phyloP scores from a whole-genome alignment of 2,113 vertebrate species.

The Bothrops jararaca region DNA sequence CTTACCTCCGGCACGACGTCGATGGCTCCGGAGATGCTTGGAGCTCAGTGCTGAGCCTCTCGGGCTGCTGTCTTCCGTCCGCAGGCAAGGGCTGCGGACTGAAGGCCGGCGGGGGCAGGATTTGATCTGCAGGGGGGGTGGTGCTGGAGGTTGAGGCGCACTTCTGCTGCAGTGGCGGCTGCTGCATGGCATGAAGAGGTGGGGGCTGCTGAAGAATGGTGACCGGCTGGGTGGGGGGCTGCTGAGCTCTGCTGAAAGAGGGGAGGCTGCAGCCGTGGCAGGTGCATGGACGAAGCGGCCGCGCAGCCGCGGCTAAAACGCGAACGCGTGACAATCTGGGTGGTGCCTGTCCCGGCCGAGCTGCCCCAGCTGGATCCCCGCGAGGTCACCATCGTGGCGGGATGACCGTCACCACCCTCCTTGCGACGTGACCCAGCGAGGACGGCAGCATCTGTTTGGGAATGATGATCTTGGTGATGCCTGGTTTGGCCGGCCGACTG shows the following conservation, averaged over 20 bases:
- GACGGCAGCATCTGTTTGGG: slow-evolving; percentile 77
- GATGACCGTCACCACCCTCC: slow-evolving; percentile 74
- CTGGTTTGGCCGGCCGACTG: slow-evolving; percentile 63
- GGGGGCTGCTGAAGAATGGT: slow-evolving; percentile 73
- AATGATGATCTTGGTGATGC: slow-evolving; percentile 85
- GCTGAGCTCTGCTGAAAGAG: slow-evolving; percentile 73
- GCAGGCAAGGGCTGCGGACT: slow-evolving; percentile 66
- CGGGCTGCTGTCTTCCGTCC: slow-evolving; percentile 54
- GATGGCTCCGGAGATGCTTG: slow-evolving; percentile 59
- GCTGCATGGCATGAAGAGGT: slow-evolving; percentile 70
- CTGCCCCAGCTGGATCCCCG: slow-evolving; percentile 63
- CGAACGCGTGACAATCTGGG: slow-evolving; percentile 67
- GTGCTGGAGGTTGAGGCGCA: slow-evolving; percentile 68
- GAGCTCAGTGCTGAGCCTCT: slow-evolving; percentile 52
- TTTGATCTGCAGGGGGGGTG: slow-evolving; percentile 85
- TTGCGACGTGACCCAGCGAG: slow-evolving; percentile 68
- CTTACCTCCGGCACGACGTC: slow-evolving; percentile 70
- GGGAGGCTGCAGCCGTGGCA: slow-evolving; percentile 67
- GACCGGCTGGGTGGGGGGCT: slow-evolving; percentile 82
- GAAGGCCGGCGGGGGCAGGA: slow-evolving; percentile 66
- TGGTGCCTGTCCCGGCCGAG: slow-evolving; percentile 45
- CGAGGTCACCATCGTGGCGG: slow-evolving; percentile 72
- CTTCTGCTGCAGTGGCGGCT: slow-evolving; percentile 80
- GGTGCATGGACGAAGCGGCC: slow-evolving; percentile 58
- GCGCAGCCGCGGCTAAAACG: slow-evolving; percentile 65